Conservation (phyloP, 2,888 invertebrate genomes). For the Ectemnius continuus region DNA sequence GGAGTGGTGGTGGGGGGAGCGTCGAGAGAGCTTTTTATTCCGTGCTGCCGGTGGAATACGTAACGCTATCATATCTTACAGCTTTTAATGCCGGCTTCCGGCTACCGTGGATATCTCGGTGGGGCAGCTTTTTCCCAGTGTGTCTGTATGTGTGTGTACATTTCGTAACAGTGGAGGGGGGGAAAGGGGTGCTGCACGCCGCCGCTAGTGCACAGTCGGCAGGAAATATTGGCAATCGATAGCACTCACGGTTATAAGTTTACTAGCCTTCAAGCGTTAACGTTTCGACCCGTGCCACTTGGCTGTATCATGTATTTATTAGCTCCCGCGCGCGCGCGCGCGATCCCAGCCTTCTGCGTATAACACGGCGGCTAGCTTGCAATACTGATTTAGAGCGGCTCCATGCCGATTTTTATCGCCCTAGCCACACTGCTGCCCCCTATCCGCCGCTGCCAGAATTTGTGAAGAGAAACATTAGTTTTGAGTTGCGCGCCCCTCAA, state of each 20-base stretch:
- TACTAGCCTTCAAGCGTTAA: slow-evolving; percentile 18
- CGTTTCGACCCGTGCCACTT: slow-evolving; percentile 16
- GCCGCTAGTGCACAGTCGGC: background rate
- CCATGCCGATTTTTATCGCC: background rate
- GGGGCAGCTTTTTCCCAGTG: too few relatives aligned
- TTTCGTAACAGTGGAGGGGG: background rate
- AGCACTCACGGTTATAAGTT: slow-evolving; percentile 26
- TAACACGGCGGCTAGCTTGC: background rate
- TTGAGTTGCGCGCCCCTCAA: too few relatives aligned
- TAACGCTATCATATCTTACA: slow-evolving; percentile 2
- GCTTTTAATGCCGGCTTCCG: background rate
- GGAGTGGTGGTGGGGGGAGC: too few relatives aligned
- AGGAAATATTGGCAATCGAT: slow-evolving; percentile 41
- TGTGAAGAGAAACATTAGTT: background rate
- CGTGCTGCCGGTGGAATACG: too few relatives aligned
- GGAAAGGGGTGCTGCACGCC: too few relatives aligned
- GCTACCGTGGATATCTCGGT: too few relatives aligned
- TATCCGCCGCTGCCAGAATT: background rate
- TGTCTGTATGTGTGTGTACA: slow-evolving; percentile 3
- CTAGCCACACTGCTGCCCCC: background rate
- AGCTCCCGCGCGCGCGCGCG: slow-evolving; percentile 1
- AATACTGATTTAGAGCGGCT: background rate
- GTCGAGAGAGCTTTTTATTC: too few relatives aligned
- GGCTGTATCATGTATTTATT: slow-evolving; percentile 20
- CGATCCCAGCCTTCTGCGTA: slow-evolving; percentile 3